phyloP scores from a whole-genome alignment of 2,888 invertebrate genomes.

The Drosophila affinis region DNA sequence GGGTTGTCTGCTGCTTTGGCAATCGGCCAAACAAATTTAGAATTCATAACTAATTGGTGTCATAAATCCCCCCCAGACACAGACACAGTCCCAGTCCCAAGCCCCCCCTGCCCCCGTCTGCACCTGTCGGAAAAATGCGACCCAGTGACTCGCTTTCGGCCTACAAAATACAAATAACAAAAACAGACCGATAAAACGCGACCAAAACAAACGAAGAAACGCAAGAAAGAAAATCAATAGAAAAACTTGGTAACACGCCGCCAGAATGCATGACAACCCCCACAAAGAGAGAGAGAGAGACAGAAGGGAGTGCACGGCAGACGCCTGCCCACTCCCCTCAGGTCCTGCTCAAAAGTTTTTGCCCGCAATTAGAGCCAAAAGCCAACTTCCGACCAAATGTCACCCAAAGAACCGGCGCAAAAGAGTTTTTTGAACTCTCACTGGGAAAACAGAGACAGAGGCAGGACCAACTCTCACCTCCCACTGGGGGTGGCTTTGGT shows the following conservation, averaged over 20 bases:
- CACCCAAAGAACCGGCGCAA: conserved; percentile 50
- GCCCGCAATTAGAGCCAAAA: conserved; percentile 61
- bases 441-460: conserved; percentile 1
- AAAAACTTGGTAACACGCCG: conserved; percentile 53
- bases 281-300: neutral
- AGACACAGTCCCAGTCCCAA: neutral
- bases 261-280: conserved; percentile 59
- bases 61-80: conserved; percentile 56
- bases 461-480: neutral
- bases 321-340: conserved; percentile 12
- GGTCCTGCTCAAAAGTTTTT: neutral
- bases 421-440: conserved; percentile 74
- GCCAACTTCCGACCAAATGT: conserved; percentile 72
- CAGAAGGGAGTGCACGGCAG: neutral
- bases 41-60: conserved; percentile 79
- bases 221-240: conserved; percentile 60
- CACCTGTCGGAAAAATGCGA: conserved; percentile 40
- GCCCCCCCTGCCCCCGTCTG: neutral
- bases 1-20: conserved; percentile 51
- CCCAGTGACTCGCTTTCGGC: conserved; percentile 66
- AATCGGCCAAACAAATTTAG: conserved; percentile 75
- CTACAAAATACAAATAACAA: conserved; percentile 21
- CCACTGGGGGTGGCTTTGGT: conserved; percentile 13
- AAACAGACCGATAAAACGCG: conserved; percentile 7
- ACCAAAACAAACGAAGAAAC: conserved; percentile 27